Evolutionary conservation across 2,113 vertebrate genomes (phyloP).

Genomic region (Dissostichus mawsoni): DNA sequence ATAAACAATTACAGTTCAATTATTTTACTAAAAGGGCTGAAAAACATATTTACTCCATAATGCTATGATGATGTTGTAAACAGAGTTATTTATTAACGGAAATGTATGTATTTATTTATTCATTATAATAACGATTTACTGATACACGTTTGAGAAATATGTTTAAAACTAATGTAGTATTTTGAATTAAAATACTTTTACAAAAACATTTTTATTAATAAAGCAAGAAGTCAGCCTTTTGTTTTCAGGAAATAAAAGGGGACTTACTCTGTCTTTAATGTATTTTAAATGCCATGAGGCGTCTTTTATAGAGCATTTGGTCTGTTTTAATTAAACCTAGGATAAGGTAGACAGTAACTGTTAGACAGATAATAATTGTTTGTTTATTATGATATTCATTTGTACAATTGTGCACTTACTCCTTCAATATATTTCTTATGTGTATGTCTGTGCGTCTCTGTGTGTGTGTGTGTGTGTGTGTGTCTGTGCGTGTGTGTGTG

Average conservation of each 20-base stretch:
- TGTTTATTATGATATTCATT: neutral
- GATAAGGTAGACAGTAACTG: neutral
- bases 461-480: too few species aligned
- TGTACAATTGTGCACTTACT: neutral
- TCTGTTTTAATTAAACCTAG: neutral
- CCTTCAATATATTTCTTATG: too few species aligned
- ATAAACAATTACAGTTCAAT: constrained; percentile 4
- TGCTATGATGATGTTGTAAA: neutral
- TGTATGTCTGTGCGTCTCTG: too few species aligned
- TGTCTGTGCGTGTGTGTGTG: too few species aligned
- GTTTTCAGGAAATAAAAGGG: neutral
- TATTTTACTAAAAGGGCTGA: neutral
- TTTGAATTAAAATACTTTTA: neutral
- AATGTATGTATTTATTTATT: neutral
- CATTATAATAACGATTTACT: neutral
- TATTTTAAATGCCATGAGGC: neutral
- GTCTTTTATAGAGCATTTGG: neutral
- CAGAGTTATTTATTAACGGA: neutral
- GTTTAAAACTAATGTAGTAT: neutral
- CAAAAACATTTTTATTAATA: neutral
- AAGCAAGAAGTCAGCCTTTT: neutral
- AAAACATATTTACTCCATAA: neutral
- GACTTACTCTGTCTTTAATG: neutral
- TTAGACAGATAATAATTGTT: neutral
- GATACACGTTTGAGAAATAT: neutral